Base-by-base conservation (phyloP, 2,113 vertebrate species). In the Zosterops pallidus region DNA sequence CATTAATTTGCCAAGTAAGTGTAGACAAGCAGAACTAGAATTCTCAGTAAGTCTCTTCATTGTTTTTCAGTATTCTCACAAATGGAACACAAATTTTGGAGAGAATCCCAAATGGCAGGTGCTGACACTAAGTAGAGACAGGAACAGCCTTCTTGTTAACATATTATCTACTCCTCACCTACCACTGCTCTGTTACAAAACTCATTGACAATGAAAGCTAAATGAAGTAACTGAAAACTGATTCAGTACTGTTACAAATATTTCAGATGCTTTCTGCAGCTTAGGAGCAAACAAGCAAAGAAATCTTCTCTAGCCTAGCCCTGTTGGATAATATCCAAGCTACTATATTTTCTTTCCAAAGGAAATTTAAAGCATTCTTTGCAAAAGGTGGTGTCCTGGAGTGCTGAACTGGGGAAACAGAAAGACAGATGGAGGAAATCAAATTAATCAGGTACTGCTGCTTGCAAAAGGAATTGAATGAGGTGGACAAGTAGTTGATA, bases 381-480 rank as follows among this genome's bases (percentile, higher is more conserved):
- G 94, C 92, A 96, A 96, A 94, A 95, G 94, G 88, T 96, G 79
- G 62, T 94, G 60, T 95, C 95, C 96, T 96, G 96, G 92, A 82
- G 93, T 92, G 93, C 75, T 75, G 94, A 92, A 84, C 92, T 71
- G 64, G 60, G 88, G 81, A 95, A 96, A 94, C 56, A 92, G 85
- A 95, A 96, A 96, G 90, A 95, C 95, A 97, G 94, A 97, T 96
- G 96, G 94, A 96, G 93, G 94, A 94, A 94, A 93, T 80, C 80
- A 86, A 83, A 93, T 96, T 31, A 95, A 96, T 96, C 90, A 83
- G 90, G 85, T 96, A 84, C 72, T 93, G 79, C 90, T 93, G 87
- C 88, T 90, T 81, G 71, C 71, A 65, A 65, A 80, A 80, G 90
- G 87, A 94, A 93, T 68, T 96, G 90, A 95, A 96, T 94, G 95